Evolutionary conservation across 2,113 vertebrate genomes (phyloP).

Genomic region (Gobius niger): DNA sequence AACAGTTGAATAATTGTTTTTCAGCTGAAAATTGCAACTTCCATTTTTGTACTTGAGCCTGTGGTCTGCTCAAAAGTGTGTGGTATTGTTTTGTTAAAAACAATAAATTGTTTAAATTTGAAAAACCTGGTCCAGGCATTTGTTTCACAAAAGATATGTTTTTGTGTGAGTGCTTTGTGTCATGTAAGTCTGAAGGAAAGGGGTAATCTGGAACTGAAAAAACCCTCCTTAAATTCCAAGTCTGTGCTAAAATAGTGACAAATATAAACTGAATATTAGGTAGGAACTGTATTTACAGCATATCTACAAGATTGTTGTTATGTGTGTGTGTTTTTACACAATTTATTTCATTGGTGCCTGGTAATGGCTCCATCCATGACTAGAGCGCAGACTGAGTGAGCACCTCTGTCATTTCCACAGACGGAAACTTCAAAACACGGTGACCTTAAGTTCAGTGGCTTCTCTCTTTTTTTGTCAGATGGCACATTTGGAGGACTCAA

Average conservation of each 20-base stretch:
- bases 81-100: conserved; percentile 56
- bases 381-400: background rate
- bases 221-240: background rate
- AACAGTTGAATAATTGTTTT: conserved; percentile 21
- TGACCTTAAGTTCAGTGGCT: conserved; percentile 59
- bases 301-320: background rate
- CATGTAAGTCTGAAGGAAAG: background rate
- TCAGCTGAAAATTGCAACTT: conserved; percentile 18
- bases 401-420: conserved; percentile 20
- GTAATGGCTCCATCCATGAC: conserved; percentile 11
- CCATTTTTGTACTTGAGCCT: conserved; percentile 33
- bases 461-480: conserved; percentile 49
- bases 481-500: conserved; percentile 59
- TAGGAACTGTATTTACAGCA: background rate
- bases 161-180: background rate
- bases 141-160: background rate
- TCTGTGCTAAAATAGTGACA: background rate
- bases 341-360: background rate
- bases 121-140: conserved; percentile 9
- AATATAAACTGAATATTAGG: background rate
- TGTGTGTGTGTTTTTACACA: background rate
- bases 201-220: background rate
- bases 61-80: conserved; percentile 31
- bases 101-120: conserved; percentile 58
- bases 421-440: conserved; percentile 27